phyloP scores from a whole-genome alignment of 2,888 invertebrate genomes.

The Entomobrya multifasciata region DNA sequence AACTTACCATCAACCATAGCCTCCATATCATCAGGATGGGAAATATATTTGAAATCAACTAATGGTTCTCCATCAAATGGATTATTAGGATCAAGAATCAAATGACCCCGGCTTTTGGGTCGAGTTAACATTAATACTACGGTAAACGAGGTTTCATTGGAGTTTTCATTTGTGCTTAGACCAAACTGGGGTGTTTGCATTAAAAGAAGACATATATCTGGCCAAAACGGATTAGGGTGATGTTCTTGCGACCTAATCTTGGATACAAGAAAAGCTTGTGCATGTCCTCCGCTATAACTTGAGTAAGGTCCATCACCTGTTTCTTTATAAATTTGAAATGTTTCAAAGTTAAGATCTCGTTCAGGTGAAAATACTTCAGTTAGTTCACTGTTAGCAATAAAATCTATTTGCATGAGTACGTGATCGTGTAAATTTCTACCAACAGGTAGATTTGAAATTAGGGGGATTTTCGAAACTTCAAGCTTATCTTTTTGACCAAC shows the following conservation, averaged over 20 bases:
- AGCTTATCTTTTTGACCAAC: conserved; percentile 21
- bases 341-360: conserved; percentile 3
- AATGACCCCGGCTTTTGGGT: conserved; percentile 22
- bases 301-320: conserved; percentile 41
- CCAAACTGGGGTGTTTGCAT: background rate
- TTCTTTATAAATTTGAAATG: conserved; percentile 12
- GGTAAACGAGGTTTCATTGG: background rate
- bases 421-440: conserved; percentile 34
- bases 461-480: background rate
- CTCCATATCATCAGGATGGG: conserved; percentile 46
- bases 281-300: background rate
- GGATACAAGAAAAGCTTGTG: conserved; percentile 69
- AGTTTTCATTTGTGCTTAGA: background rate
- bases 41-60: conserved; percentile 39
- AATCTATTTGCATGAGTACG: background rate
- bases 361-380: background rate
- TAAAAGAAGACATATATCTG: conserved; percentile 62
- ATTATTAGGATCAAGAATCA: conserved; percentile 5
- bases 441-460: conserved; percentile 6
- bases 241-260: background rate
- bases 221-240: conserved; percentile 59
- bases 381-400: background rate
- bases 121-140: background rate
- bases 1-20: conserved; percentile 41
- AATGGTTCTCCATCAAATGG: conserved; percentile 3